Evolutionary conservation across 2,888 invertebrate species (phyloP).

Genomic region (Scaptomyza parva): DNA sequence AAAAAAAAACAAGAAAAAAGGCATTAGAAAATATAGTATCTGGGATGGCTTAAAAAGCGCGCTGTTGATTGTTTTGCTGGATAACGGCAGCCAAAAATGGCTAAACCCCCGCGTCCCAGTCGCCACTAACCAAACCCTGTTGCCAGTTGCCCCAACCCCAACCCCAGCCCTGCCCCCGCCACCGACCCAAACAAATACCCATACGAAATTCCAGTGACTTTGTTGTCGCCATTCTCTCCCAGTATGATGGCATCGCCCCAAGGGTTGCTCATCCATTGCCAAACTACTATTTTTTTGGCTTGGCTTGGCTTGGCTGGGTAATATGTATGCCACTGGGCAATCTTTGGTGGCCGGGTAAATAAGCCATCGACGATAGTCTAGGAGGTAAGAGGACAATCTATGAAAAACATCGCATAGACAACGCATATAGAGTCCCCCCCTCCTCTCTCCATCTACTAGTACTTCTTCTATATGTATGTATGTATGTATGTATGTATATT

Average conservation of each 20-base stretch:
- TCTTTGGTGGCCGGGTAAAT: conserved; percentile 65
- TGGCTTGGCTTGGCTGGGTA: neutral
- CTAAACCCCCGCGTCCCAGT: neutral
- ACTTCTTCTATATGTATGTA: too few species aligned
- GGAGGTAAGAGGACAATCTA: conserved; percentile 61
- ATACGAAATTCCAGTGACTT: conserved; percentile 54
- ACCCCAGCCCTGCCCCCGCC: neutral
- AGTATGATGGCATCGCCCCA: conserved; percentile 59
- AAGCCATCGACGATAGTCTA: conserved; percentile 69
- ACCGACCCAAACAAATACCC: neutral
- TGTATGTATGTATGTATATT: too few species aligned
- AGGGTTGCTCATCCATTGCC: conserved; percentile 60
- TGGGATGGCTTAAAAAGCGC: conserved; percentile 79
- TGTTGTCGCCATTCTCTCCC: conserved; percentile 66
- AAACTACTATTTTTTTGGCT: conserved; percentile 44
- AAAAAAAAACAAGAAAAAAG: too few species aligned
- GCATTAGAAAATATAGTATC: conserved; percentile 76
- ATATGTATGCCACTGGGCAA: conserved; percentile 70
- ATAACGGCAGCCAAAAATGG: conserved; percentile 61
- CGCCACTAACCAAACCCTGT: conserved; percentile 52
- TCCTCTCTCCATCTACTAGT: neutral
- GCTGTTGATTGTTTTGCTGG: conserved; percentile 79
- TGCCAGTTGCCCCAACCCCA: conserved; percentile 36
- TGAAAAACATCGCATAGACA: conserved; percentile 57
- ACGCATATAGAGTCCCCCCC: conserved; percentile 16